Percentiles rank a stretch among this genome's conserved stretches.
Evolutionary conservation across 2,113 vertebrate species (phyloP).

Genomic region (Erythrocercus mccallii): DNA sequence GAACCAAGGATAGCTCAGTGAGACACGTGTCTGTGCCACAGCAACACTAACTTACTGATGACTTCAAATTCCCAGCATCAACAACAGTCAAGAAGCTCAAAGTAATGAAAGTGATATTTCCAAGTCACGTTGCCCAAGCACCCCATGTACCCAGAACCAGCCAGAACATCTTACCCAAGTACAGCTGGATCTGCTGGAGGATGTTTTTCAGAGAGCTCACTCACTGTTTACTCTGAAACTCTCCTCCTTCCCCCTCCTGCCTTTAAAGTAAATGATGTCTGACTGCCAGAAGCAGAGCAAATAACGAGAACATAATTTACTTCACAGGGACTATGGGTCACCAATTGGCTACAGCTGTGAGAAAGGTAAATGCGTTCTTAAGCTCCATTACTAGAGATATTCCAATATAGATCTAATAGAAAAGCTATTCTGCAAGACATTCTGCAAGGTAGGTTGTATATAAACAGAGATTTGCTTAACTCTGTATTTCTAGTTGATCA

Average conservation of each 20-base stretch:
- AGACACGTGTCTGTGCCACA: fast-evolving
- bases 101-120: background rate
- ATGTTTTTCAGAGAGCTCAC: background rate
- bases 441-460: background rate
- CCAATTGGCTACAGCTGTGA: background rate
- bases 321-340: background rate
- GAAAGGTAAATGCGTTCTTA: background rate
- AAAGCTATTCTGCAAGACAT: background rate
- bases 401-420: background rate
- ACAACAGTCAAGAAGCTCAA: background rate
- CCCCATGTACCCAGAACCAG: background rate
- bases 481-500: background rate
- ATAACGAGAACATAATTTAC: background rate
- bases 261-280: background rate
- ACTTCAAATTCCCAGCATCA: background rate
- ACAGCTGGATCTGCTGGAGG: background rate
- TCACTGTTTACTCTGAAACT: background rate
- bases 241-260: background rate
- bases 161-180: background rate
- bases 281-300: background rate
- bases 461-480: background rate
- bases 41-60: background rate
- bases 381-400: background rate
- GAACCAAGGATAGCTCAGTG: background rate
- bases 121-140: background rate